Evolutionary conservation across 2,888 invertebrate genomes (phyloP), one percentile per base, ranked within the genome.

Genomic region (Habrosyne pyritoides): DNA sequence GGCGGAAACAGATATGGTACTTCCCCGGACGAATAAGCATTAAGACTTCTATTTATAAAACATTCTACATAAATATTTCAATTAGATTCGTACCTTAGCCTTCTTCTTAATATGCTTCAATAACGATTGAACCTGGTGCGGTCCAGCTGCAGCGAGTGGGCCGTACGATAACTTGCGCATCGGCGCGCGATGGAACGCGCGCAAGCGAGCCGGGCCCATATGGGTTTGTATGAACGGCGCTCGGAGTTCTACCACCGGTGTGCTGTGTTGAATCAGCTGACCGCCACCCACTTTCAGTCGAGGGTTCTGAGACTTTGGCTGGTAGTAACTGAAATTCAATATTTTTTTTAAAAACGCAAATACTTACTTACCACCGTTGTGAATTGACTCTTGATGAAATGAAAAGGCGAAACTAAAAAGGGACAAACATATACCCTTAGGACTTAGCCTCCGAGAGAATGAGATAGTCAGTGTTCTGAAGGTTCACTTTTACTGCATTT

Each of bases 141-240:
- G 95, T 0, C 95, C 96, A 8, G 95, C 93, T 7, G 94, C 89
- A 0, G 97, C 93, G 36, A 98, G 84, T 0, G 95, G 87, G 0
- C 99, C 99, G 75, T 97, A 96, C 0, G 98, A 97, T 77, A 95
- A 97, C 60, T 97, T 95, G 84, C 97, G 97, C 83, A 99, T 93
- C 0, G 97, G 95, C 0, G 98, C 98, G 0, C 99, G 94, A 84
- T 99, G 99, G 94, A 99, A 99, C 55, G 97, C 96, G 0, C 99
- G 93, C 54, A 99, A 89, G 1, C 90, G 67, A 0, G 91, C 93
- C 2, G 93, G 91, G 0, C 96, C 96, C 96, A 98, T 96, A 81
- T 98, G 97, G 0, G 98, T 98, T 63, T 99, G 99, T 61, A 99
- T 97, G 90, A 99, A 99, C 0, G 99, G 98, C 4, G 96, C 96